Percentiles rank a stretch among this genome's conserved stretches.
Evolutionary conservation across 2,113 vertebrate species (phyloP).

Genomic region (Ameiurus melas): DNA sequence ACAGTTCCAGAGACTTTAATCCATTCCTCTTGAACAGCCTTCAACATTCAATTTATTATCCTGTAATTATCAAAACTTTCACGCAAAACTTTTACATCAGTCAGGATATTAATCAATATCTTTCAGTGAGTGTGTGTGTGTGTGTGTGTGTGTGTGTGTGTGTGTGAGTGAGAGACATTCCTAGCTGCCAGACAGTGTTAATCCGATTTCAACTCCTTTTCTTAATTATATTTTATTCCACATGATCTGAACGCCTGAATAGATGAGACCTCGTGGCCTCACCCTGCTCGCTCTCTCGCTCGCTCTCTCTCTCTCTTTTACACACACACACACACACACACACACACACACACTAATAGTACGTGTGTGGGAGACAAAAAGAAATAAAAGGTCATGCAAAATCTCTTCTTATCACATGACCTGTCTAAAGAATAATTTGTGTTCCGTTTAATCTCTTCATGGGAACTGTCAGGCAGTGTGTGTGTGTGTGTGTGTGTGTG

Average conservation of each 20-base stretch:
- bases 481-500: background rate
- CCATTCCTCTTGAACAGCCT: background rate
- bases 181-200: background rate
- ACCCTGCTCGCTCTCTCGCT: background rate
- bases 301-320: background rate
- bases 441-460: background rate
- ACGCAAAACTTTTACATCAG: background rate
- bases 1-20: background rate
- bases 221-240: background rate
- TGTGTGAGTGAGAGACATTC: background rate
- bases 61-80: background rate
- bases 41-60: background rate
- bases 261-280: background rate
- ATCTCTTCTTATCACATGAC: conserved; percentile 27
- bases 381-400: background rate
- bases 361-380: background rate
- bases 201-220: background rate
- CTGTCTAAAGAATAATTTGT: background rate
- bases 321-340: background rate
- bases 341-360: background rate
- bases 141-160: background rate
- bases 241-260: background rate
- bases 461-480: background rate
- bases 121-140: background rate
- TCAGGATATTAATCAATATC: background rate